phyloP scores from a whole-genome alignment of 2,888 invertebrate species.

The Cryptus armator region DNA sequence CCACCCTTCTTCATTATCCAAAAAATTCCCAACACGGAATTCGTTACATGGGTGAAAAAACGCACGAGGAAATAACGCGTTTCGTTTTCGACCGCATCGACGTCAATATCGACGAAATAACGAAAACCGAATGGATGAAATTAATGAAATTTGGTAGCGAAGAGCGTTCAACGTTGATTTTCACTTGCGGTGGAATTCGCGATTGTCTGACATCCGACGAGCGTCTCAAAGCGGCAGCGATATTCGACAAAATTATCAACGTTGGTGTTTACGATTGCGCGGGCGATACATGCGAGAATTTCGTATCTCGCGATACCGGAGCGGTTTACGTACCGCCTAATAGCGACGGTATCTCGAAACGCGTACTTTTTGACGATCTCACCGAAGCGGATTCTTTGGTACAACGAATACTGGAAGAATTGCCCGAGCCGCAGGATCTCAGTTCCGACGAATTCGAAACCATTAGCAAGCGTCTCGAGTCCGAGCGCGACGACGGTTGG shows the following conservation, averaged over 20 bases:
- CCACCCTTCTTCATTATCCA: slow-evolving; percentile 90
- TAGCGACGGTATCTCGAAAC: slow-evolving; percentile 80
- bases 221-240: slow-evolving; percentile 89
- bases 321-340: slow-evolving; percentile 77
- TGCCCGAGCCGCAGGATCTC: slow-evolving; percentile 88
- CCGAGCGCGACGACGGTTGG: slow-evolving; percentile 85
- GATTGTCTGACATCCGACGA: slow-evolving; percentile 77
- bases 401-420: slow-evolving; percentile 86
- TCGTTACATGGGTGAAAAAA: slow-evolving; percentile 74
- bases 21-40: slow-evolving; percentile 78
- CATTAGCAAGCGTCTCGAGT: slow-evolving; percentile 77
- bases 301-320: slow-evolving; percentile 70
- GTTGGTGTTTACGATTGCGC: slow-evolving; percentile 74
- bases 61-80: slow-evolving; percentile 73
- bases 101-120: slow-evolving; percentile 75
- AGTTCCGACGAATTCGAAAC: slow-evolving; percentile 87
- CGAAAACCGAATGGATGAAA: slow-evolving; percentile 72
- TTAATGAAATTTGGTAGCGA: slow-evolving; percentile 72
- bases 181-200: slow-evolving; percentile 75
- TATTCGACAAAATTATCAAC: slow-evolving; percentile 86
- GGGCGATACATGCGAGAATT: slow-evolving; percentile 70
- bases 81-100: slow-evolving; percentile 78
- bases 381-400: slow-evolving; percentile 87
- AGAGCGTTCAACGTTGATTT: slow-evolving; percentile 76
- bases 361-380: slow-evolving; percentile 75